Evolutionary conservation across 2,113 vertebrate genomes (phyloP), one percentile per base, ranked within the genome.

Genomic region (Chrysemys picta): DNA sequence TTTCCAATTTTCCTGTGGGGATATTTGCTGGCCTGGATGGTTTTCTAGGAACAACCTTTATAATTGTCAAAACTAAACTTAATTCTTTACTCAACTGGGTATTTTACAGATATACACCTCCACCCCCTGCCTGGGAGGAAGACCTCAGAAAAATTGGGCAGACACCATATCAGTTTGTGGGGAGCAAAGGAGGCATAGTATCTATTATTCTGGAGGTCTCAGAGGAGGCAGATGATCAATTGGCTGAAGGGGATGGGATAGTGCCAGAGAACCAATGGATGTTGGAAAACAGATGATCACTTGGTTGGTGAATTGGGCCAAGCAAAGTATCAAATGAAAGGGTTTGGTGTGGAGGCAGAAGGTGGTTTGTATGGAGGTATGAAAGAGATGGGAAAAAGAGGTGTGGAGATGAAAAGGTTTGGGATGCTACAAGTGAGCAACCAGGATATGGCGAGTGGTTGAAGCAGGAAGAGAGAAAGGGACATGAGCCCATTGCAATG

Each of bases 21-120:
- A 16, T 22, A 38, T 53, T 57, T 62, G 38, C 42, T 79, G 80
- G 31, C 6, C 11, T 53, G 53, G 21, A 47, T 89, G 21, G 52
- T 85, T 93, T 95, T 69, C 92, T 65, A 85, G 47, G 56, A 89
- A 47, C 89, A 89, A 85, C 85, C 84, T 5, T 57, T 69, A 85
- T 80, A 85, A 7, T 25, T 91, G 89, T 85, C 12, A 80, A 56
- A 82, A 14, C 49, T 79, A 82, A 90, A 27, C 25, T 72, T 85
- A 31, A 22, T 72, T 80, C 38, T 31, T 80, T 6, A 25, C 10
- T 54, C 13, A 1, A 16, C 12, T 94, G 69, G 9, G 2, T 78
- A 29, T 82, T 69, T n/a, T 82, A 65, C 80, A 93, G 83, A 89
- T 53, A 89, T n/a, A 45, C 35, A 80, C 47, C 27, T 47, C 78